Conservation (phyloP, 1,140 invertebrate genomes). For the Pogonognathellus flavescens region DNA sequence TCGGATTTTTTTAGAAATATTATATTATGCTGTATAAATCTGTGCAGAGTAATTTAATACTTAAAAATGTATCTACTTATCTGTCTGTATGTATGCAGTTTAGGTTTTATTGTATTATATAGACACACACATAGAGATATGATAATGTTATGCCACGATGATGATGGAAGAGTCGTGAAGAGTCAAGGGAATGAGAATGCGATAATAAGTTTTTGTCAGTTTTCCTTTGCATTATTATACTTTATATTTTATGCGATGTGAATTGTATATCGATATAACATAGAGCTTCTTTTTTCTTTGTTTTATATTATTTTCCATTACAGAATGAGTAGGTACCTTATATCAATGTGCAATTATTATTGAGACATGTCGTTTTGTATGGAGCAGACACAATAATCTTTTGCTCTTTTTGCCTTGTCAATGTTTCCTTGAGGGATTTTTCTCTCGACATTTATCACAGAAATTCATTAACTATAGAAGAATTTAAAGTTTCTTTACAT, state of each 20-base stretch:
- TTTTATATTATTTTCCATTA: neutral
- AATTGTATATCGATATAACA: neutral
- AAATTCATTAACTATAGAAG: too few species aligned
- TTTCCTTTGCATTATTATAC: neutral
- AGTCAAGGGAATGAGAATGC: conserved; percentile 34
- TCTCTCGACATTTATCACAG: too few species aligned
- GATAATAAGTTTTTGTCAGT: neutral
- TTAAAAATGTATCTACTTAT: neutral
- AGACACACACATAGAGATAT: neutral
- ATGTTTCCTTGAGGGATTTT: conserved; percentile 11
- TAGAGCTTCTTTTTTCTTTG: neutral
- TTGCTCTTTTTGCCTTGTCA: conserved; percentile 8
- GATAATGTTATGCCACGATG: neutral
- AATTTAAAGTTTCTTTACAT: too few species aligned
- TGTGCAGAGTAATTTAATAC: neutral
- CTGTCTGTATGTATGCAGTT: neutral
- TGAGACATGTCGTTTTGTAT: neutral
- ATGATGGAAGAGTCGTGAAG: conserved; percentile 23
- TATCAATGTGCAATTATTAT: neutral
- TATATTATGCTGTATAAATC: neutral
- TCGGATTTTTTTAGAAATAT: neutral
- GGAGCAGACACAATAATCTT: neutral
- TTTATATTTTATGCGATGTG: neutral
- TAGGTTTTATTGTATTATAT: neutral
- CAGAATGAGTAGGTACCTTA: neutral